phyloP scores from a whole-genome alignment of 2,888 invertebrate species.

The Drosophila tripunctata region DNA sequence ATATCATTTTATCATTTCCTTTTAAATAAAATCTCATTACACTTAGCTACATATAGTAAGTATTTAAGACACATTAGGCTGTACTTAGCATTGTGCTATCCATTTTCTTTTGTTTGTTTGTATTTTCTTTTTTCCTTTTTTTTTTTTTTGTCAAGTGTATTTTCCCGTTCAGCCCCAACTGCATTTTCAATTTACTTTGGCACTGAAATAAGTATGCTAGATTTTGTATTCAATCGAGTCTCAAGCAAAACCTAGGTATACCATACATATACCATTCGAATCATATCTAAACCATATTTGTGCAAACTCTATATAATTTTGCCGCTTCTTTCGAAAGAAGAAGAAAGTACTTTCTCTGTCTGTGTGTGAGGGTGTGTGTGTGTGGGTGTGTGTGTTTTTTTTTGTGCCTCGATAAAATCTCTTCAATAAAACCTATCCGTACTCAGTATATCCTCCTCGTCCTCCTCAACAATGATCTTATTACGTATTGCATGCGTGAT shows the following conservation, averaged over 20 bases:
- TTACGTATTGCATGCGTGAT: constrained; percentile 80
- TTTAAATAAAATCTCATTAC: constrained; percentile 74
- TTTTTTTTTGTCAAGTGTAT: constrained; percentile 39
- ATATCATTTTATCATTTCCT: constrained; percentile 6
- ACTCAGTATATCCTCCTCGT: constrained; percentile 82
- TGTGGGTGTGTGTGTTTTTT: background rate
- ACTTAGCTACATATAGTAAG: constrained; percentile 83
- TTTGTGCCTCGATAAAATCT: constrained; percentile 78
- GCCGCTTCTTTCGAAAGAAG: too few relatives aligned
- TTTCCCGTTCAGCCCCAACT: constrained; percentile 34
- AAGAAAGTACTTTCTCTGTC: background rate
- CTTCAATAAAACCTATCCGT: constrained; percentile 84
- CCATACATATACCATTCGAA: constrained; percentile 6
- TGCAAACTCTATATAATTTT: constrained; percentile 18
- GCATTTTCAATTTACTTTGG: constrained; percentile 36
- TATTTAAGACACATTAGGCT: constrained; percentile 84
- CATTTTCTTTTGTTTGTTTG: background rate
- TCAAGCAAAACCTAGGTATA: constrained; percentile 15
- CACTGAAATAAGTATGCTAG: constrained; percentile 48
- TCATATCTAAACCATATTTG: constrained; percentile 26
- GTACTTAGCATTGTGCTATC: constrained; percentile 78
- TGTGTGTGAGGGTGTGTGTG: background rate
- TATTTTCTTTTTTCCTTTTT: background rate
- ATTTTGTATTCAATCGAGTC: constrained; percentile 6
- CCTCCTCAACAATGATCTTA: constrained; percentile 81